phyloP scores from a whole-genome alignment of 2,797 vertebrate genomes.

The Nasua narica region DNA sequence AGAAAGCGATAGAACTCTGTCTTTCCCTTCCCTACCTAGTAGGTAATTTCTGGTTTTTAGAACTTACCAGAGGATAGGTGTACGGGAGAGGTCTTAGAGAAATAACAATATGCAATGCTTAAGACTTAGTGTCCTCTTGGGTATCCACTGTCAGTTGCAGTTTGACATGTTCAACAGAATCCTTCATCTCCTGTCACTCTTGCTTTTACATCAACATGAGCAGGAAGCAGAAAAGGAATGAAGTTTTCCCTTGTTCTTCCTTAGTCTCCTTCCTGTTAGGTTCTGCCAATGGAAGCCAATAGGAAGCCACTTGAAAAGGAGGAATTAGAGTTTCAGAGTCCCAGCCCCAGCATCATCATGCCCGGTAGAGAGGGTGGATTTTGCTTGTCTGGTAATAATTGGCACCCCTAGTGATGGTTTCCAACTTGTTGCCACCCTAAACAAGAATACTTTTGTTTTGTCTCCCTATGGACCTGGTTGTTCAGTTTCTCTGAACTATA shows the following conservation, averaged over 20 bases:
- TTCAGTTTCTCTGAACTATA: not conserved
- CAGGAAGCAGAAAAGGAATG: not conserved
- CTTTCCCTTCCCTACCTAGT: not conserved
- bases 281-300: not conserved
- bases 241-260: not conserved
- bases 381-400: not conserved
- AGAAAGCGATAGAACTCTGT: not conserved
- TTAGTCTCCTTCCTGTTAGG: not conserved
- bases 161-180: not conserved
- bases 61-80: not conserved
- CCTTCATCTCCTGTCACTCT: not conserved
- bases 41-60: not conserved
- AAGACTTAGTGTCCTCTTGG: not conserved
- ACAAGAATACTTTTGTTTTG: not conserved
- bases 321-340: not conserved
- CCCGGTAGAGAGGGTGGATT: not conserved
- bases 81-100: not conserved
- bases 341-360: not conserved
- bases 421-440: not conserved
- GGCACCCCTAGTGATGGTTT: not conserved
- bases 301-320: not conserved
- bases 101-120: not conserved
- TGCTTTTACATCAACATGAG: not conserved
- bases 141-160: not conserved
- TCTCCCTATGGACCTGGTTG: not conserved